phyloP scores from a whole-genome alignment of 2,797 vertebrate genomes.

The Cirrhinus mrigala region DNA sequence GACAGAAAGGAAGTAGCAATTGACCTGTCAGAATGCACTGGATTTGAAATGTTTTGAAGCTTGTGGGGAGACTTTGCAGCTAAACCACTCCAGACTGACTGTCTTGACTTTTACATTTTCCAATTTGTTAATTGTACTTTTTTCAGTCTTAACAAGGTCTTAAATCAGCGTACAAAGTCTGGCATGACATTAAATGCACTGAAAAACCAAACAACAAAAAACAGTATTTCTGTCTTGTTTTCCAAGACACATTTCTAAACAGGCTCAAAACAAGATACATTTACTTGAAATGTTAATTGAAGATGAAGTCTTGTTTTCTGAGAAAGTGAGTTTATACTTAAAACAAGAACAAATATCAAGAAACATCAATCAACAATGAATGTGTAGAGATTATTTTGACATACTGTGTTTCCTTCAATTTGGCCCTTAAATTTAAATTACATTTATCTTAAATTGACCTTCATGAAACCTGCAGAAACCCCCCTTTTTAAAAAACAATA shows the following conservation, averaged over 20 bases:
- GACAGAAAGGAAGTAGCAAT: slow-evolving; percentile 15
- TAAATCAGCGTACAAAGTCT: neutral
- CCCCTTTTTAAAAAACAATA: no score
- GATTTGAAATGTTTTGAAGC: slow-evolving; percentile 2
- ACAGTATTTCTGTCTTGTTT: no score
- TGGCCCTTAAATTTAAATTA: neutral
- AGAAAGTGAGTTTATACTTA: neutral
- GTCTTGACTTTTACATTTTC: neutral
- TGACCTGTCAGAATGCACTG: slow-evolving; percentile 5
- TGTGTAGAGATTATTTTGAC: neutral
- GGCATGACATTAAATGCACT: no score
- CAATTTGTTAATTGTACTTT: neutral
- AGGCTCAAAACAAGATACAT: no score
- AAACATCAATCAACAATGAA: no score
- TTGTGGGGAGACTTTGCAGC: neutral
- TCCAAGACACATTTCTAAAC: no score
- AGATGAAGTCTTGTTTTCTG: no score
- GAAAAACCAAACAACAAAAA: no score
- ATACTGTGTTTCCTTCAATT: neutral
- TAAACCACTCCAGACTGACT: neutral
- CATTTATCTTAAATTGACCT: neutral
- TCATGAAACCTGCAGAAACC: neutral
- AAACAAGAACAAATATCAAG: neutral
- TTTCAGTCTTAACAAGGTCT: neutral
- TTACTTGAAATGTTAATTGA: no score